A percentile compares a stretch with the other conserved stretches of the same genome.
phyloP scores from a whole-genome alignment of 2,113 vertebrate species.

The Podilymbus podiceps region DNA sequence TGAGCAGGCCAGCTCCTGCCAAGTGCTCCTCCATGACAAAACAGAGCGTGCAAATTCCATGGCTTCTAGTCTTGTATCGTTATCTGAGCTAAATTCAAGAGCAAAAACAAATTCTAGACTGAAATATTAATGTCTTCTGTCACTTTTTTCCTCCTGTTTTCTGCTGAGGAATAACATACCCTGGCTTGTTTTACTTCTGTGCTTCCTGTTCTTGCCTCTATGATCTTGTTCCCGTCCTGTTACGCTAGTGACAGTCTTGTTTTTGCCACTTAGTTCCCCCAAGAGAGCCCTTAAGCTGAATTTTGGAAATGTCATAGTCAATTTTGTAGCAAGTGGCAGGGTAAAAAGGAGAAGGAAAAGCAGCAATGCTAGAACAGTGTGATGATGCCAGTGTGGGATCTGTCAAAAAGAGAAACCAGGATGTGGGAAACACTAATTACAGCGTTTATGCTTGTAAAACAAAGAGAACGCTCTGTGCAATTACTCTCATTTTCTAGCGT shows the following conservation, averaged over 20 bases:
- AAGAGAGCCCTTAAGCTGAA: constrained; percentile 45
- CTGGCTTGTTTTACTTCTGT: constrained; percentile 35
- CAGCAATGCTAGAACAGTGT: constrained; percentile 5
- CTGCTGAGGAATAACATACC: background rate
- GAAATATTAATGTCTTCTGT: constrained; percentile 57
- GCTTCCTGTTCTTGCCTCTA: constrained; percentile 30
- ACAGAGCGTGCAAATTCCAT: background rate
- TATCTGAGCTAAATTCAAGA: constrained; percentile 13
- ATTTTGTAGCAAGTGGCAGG: constrained; percentile 16
- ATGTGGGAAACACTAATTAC: constrained; percentile 47
- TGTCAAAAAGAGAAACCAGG: constrained; percentile 37
- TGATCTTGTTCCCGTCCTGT: constrained; percentile 44
- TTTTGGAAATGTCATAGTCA: constrained; percentile 47
- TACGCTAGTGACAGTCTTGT: constrained; percentile 12
- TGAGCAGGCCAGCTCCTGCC: background rate
- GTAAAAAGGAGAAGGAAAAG: constrained; percentile 29
- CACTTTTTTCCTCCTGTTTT: constrained; percentile 32
- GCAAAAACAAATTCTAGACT: constrained; percentile 16
- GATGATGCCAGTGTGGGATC: constrained; percentile 34
- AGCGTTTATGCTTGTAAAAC: constrained; percentile 40
- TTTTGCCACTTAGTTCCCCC: constrained; percentile 41
- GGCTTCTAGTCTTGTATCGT: background rate
- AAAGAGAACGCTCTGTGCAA: constrained; percentile 13
- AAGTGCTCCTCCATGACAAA: background rate
- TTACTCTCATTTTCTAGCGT: background rate